Conservation (phyloP, 2,888 invertebrate genomes). For the Oscheius sp. region DNA sequence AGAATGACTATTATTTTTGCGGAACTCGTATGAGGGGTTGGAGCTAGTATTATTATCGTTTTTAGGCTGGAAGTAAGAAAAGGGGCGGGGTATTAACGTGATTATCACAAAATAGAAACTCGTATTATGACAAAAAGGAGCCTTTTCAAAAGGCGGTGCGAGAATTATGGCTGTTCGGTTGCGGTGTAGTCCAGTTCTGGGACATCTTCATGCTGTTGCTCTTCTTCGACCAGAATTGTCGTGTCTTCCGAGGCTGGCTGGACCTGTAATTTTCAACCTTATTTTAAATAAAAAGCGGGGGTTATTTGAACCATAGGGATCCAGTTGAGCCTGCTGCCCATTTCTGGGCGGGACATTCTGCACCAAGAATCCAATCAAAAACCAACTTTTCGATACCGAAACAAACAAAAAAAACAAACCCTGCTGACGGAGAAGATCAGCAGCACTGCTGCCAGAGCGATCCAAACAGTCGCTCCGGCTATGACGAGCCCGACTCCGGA, state of each 20-base stretch:
- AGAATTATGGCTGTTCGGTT: neutral
- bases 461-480: constrained; percentile 26
- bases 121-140: constrained; percentile 1
- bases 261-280: neutral
- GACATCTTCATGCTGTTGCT: neutral
- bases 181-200: neutral
- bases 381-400: neutral
- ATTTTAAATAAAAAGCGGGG: too few relatives aligned
- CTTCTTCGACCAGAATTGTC: neutral
- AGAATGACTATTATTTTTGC: too few relatives aligned
- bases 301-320: too few relatives aligned
- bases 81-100: neutral
- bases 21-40: neutral
- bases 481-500: constrained; percentile 19
- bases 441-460: constrained; percentile 30
- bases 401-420: constrained; percentile 13
- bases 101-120: neutral
- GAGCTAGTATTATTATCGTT: too few relatives aligned
- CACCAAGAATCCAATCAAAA: too few relatives aligned
- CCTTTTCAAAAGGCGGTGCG: neutral
- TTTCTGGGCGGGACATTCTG: too few relatives aligned
- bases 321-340: too few relatives aligned
- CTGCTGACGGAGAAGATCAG: constrained; percentile 25
- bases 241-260: neutral
- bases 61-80: neutral